Base-by-base conservation (phyloP, 2,888 invertebrate genomes). In the Lycaena phlaeas region DNA sequence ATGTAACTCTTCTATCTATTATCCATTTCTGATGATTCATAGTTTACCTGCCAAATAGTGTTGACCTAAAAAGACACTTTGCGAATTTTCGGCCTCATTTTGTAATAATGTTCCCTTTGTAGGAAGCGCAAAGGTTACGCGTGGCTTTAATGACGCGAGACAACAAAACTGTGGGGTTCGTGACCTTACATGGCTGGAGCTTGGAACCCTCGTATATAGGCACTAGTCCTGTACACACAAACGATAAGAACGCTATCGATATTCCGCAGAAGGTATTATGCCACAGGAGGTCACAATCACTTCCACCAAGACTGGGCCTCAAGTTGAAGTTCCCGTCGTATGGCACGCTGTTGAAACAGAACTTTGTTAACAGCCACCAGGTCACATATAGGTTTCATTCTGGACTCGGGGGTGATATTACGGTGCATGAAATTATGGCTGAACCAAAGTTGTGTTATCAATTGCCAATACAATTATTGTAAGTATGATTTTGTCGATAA, bases 361-460 rank as follows among this genome's bases (percentile, higher is more conserved):
- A 94, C 37, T 94, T 91, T 60, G 87, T 91, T 18, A 93, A 95
- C 67, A 91, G 95, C 27, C 73, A 86, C 58, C 84, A 89, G 65
- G 89, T 89, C 46, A 90, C 94, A 3, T 95, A 92, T 68, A 88
- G 96, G 40, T 93, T 97, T 68, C 95, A 96, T 67, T 96, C 97
- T 0, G 95, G 95, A 1, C 85, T 95, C 15, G 95, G 95, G 0
- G 95, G 95, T 1, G 96, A 97, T 68, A 94, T 97, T 38, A 94
- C 93, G 50, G 96, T 97, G 2, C 94, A 96, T 60, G 97, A 97
- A 73, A 90, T 94, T 36, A 93, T 97, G 92, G 92, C 94, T 1
- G 97, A 97, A 69, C 93, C 95, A 53, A 92, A 91, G 59, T 75
- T 95, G 6, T 93, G 94, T 59, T 96, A 92, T 62, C 86, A 88